Conservation (phyloP, 2,113 vertebrate species). For the Pterophyllum scalare region DNA sequence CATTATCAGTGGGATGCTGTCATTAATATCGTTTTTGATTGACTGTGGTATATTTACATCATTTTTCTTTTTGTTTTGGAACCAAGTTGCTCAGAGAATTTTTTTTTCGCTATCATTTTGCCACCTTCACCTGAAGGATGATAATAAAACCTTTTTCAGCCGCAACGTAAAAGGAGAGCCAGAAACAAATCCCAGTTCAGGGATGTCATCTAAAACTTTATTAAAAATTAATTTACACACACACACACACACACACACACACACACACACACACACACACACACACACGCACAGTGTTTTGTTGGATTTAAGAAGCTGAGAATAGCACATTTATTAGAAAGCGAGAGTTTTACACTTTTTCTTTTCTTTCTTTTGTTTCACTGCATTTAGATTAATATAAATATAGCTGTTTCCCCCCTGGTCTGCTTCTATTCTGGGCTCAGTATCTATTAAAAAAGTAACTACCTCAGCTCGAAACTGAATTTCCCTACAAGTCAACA, state of each 20-base stretch:
- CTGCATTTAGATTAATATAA: constrained; percentile 19
- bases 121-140: background rate
- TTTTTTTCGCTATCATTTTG: background rate
- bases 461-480: background rate
- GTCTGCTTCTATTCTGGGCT: background rate
- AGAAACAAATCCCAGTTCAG: background rate
- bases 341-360: background rate
- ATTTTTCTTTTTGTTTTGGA: background rate
- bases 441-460: background rate
- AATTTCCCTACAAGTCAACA: background rate
- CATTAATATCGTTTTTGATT: constrained; percentile 56
- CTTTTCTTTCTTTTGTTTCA: background rate
- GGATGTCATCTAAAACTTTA: background rate
- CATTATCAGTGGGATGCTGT: constrained; percentile 34
- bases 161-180: background rate
- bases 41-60: constrained; percentile 22
- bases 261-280: too few relatives aligned
- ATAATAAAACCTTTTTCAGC: background rate
- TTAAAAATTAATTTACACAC: background rate
- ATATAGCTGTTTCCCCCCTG: background rate
- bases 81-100: background rate
- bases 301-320: background rate
- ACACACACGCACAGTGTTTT: too few relatives aligned
- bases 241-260: too few relatives aligned
- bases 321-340: background rate